These are phyloP conservation scores for Echiichthys vipera DNA, from an alignment of 2,797 vertebrate species.

Conservation along the genomic window DNA sequence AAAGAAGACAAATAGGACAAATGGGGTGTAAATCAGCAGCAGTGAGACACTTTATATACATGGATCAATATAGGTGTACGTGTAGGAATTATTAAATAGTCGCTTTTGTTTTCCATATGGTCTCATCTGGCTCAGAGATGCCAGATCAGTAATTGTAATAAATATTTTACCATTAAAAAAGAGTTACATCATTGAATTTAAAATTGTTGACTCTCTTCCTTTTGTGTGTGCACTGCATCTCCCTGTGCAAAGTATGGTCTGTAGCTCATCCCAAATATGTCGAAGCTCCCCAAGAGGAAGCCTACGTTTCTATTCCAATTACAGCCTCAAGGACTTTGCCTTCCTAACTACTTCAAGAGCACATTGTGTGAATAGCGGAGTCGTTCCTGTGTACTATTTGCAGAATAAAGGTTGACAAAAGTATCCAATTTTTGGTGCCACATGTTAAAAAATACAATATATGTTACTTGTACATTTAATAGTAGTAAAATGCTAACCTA, in stretches of 20 bases:
- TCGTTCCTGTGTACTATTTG: slow-evolving; percentile 12
- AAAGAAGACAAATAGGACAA: neutral
- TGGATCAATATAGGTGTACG: neutral
- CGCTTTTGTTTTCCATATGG: neutral
- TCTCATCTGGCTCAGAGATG: neutral
- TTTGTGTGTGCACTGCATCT: slow-evolving; percentile 8
- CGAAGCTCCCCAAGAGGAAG: slow-evolving; percentile 42
- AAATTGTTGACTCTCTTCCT: neutral
- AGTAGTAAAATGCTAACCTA: no score
- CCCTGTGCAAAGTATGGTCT: slow-evolving; percentile 22
- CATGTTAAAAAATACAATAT: no score
- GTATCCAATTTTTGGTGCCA: no score
- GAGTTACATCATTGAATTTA: neutral
- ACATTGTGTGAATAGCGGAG: slow-evolving; percentile 25
- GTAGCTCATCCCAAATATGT: slow-evolving; percentile 54
- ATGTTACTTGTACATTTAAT: no score
- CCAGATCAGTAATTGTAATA: neutral
- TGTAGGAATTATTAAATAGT: neutral
- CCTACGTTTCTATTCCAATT: slow-evolving; percentile 55
- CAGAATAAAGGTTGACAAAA: no score
- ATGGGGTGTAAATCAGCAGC: slow-evolving; percentile 1
- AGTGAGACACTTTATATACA: neutral
- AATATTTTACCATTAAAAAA: neutral
- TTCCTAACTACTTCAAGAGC: slow-evolving; percentile 22
- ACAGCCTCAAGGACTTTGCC: slow-evolving; percentile 53